Percentiles rank a stretch among this genome's conserved stretches.
phyloP scores from a whole-genome alignment of 2,888 invertebrate species.

The Strigamia transsilvanica region DNA sequence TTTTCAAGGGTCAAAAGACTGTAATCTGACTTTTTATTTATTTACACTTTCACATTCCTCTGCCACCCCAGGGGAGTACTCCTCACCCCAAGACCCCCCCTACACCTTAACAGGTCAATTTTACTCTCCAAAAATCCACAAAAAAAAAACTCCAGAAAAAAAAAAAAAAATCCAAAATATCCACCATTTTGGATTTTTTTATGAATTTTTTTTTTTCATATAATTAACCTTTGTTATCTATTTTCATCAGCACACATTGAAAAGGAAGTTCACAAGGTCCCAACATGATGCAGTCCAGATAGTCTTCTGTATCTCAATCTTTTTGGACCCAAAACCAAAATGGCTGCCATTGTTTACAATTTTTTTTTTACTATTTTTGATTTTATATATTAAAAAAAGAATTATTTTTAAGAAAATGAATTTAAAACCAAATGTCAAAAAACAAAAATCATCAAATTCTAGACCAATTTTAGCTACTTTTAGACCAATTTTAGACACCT shows the following conservation, averaged over 20 bases:
- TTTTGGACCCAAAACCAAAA: too few species aligned
- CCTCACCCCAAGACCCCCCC: neutral
- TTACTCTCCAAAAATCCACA: neutral
- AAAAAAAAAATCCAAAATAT: too few species aligned
- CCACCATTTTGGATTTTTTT: too few species aligned
- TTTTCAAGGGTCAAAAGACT: slow-evolving; percentile 28
- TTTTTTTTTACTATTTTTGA: too few species aligned
- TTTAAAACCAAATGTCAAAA: too few species aligned
- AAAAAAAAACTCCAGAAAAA: neutral
- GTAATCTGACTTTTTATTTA: slow-evolving; percentile 49
- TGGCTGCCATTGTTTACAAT: too few species aligned
- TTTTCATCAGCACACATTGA: neutral
- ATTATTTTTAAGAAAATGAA: too few species aligned
- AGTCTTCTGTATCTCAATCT: neutral
- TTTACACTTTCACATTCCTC: slow-evolving; percentile 43
- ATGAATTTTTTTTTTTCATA: neutral
- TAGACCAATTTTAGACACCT: too few species aligned
- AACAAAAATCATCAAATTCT: too few species aligned
- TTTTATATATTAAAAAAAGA: too few species aligned
- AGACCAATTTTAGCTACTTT: neutral
- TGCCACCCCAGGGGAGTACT: slow-evolving; percentile 18
- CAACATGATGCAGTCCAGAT: neutral
- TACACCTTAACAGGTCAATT: slow-evolving; percentile 23
- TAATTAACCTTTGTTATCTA: slow-evolving; percentile 21
- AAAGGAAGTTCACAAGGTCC: slow-evolving; percentile 36